Conservation (phyloP, 2,797 vertebrate genomes). For the Pelochelys cantorii region DNA sequence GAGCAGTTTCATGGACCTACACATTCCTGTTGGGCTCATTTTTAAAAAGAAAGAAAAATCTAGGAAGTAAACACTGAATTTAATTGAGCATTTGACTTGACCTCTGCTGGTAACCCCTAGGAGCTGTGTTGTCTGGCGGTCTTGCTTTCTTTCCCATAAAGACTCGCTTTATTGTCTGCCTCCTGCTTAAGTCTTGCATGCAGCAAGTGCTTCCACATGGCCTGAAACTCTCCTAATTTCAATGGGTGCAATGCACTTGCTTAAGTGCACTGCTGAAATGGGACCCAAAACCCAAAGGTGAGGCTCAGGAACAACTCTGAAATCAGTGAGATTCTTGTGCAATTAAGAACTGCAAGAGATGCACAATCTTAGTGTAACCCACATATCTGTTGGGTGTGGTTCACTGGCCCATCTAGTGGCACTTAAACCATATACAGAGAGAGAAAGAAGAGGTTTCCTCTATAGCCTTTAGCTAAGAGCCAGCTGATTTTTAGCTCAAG, state of each 20-base stretch:
- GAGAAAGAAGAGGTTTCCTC: no score
- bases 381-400: no score
- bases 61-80: neutral
- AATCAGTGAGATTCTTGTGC: neutral
- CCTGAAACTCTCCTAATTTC: neutral
- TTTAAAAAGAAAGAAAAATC: neutral
- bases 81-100: neutral
- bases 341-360: neutral
- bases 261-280: neutral
- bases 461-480: no score
- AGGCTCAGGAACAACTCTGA: neutral
- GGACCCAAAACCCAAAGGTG: neutral
- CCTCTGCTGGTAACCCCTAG: neutral
- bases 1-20: neutral
- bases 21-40: neutral
- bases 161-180: neutral
- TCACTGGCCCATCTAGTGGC: no score
- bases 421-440: no score
- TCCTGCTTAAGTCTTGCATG: fast-evolving
- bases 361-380: no score
- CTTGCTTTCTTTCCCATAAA: neutral
- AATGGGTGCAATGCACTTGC: neutral
- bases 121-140: neutral
- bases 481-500: no score
- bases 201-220: neutral